Evolutionary conservation across 2,113 vertebrate genomes (phyloP), one percentile per base, ranked within the genome.

Genomic region (Aspiorhynchus laticeps): DNA sequence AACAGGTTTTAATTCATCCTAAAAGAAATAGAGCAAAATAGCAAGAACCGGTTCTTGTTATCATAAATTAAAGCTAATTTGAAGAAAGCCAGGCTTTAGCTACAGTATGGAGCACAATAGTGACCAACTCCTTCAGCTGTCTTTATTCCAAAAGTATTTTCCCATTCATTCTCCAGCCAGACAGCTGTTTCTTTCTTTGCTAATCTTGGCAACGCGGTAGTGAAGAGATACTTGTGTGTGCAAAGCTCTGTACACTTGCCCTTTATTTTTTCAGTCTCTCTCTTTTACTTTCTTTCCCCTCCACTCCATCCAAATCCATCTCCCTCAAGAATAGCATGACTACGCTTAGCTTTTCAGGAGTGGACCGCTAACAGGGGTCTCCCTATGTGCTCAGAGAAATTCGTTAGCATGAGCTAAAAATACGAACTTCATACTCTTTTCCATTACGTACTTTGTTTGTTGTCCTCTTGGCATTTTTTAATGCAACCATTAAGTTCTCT

Each of bases 1-100:
- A 87, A 87, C 77, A 65, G 48, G 80, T 11, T 73, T 86, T 87
- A 87, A 82, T 85, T 83, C 56, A 28, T 65, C n/a, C 11, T 51
- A 51, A 4, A 51, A 51, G 14, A 51, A 51, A 51, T 12, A 51
- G 14, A 51, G 14, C 75, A 77, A 17, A 51, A 15, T 12, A 43
- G 7, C 41, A 14, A 77, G 75, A 51, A 38, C 33, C 33, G 1
- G 67, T 21, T 71, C 38, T 14, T n/a, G 71, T 75, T 46, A 75
- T 6, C 38, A 0, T 46, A 46, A 75, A 43, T 43, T 43, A n/a
- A 26, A 46, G 38, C 38, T 75, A 75, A 75, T 75, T 43, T 12
- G 38, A 75, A 38, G 24, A 75, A 75, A 43, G 2, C 12, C 38
- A 43, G 71, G 33, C 21, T 43, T 75, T 43, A 75, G 71, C 71